Conservation (phyloP, 2,888 invertebrate genomes). For the Sesia apiformis region DNA sequence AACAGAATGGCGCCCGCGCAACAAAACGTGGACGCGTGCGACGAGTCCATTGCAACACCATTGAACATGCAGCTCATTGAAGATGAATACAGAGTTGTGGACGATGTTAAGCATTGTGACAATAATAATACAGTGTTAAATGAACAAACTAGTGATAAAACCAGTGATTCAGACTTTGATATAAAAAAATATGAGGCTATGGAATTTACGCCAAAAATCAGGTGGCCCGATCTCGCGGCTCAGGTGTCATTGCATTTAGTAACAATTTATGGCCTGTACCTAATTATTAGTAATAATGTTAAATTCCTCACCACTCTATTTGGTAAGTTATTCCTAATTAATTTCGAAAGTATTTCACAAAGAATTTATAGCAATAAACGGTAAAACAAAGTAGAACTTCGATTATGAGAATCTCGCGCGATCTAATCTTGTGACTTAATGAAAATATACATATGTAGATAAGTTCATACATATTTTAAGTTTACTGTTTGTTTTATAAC, state of each 20-base stretch:
- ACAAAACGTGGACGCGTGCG: constrained; percentile 32
- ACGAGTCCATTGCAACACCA: constrained; percentile 24
- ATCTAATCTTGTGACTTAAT: no score
- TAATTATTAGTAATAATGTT: constrained; percentile 71
- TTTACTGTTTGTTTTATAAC: no score
- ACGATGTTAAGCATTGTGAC: constrained; percentile 14
- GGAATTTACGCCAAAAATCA: constrained; percentile 76
- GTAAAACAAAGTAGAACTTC: no score
- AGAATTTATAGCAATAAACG: no score
- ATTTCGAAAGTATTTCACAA: no score
- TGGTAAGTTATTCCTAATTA: constrained; percentile 73
- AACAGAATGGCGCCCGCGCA: constrained; percentile 45
- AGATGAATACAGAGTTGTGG: constrained; percentile 16
- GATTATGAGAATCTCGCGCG: no score
- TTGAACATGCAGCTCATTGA: constrained; percentile 33
- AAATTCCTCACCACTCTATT: constrained; percentile 79
- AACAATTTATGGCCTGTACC: constrained; percentile 80
- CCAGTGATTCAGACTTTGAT: constrained; percentile 45
- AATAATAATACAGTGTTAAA: constrained; percentile 39
- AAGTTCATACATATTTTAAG: no score
- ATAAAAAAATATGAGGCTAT: constrained; percentile 51
- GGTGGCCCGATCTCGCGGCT: constrained; percentile 82
- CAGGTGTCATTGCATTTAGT: constrained; percentile 82
- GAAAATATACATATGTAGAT: no score
- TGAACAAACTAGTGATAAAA: constrained; percentile 12